phyloP scores from a whole-genome alignment of 2,113 vertebrate genomes.

The Aythya baeri region DNA sequence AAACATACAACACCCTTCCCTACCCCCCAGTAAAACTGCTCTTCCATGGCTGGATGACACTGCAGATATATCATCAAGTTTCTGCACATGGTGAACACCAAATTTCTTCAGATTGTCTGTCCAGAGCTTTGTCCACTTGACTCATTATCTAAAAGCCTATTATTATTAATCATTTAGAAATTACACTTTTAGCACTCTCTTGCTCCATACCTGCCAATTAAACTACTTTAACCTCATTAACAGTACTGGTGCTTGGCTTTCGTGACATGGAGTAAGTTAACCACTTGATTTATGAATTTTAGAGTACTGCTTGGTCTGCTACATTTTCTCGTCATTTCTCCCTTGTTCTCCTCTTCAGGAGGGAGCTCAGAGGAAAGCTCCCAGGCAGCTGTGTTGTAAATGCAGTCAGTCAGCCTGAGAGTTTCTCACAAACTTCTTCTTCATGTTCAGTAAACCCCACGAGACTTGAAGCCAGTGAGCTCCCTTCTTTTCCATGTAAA shows the following conservation, averaged over 20 bases:
- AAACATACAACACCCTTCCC: neutral
- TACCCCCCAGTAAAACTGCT: neutral
- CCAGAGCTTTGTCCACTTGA: slow-evolving; percentile 9
- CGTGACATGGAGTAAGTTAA: slow-evolving; percentile 36
- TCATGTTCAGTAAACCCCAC: neutral
- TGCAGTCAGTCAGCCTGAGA: slow-evolving; percentile 10
- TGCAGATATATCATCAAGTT: neutral
- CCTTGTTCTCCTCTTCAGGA: neutral
- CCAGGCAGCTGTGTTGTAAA: neutral
- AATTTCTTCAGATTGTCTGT: slow-evolving; percentile 7
- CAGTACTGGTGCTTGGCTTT: slow-evolving; percentile 35
- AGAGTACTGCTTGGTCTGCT: neutral
- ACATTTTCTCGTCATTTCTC: neutral
- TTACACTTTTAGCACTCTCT: slow-evolving; percentile 23
- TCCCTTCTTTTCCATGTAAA: slow-evolving; percentile 25
- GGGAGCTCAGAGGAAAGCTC: neutral
- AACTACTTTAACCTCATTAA: slow-evolving; percentile 62
- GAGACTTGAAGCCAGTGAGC: neutral
- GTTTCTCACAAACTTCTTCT: neutral
- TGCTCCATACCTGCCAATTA: slow-evolving; percentile 51
- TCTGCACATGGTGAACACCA: neutral
- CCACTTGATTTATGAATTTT: slow-evolving; percentile 42
- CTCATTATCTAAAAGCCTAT: slow-evolving; percentile 56
- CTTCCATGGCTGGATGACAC: neutral
- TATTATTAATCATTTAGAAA: slow-evolving; percentile 61